phyloP scores from a whole-genome alignment of 1,140 invertebrate species.

The Cydia strobilella region DNA sequence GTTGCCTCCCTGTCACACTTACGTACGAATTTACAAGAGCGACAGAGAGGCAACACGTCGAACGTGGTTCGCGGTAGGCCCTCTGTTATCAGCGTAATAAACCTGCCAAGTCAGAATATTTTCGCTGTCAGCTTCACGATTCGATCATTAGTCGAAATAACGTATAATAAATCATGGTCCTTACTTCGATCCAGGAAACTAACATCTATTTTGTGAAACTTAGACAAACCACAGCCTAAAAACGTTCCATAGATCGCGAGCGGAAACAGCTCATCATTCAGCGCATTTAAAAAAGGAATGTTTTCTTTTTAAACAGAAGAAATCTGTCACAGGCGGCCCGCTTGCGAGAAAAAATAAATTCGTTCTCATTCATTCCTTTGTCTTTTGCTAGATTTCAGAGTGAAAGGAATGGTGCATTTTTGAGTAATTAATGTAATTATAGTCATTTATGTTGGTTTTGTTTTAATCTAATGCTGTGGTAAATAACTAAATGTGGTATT shows the following conservation, averaged over 20 bases:
- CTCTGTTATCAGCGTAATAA: no score
- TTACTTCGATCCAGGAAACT: not conserved
- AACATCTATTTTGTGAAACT: slow-evolving; percentile 16
- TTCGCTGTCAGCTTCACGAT: not conserved
- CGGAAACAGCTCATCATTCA: slow-evolving; percentile 29
- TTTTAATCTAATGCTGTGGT: not conserved
- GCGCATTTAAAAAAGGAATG: slow-evolving; percentile 27
- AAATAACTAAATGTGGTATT: no score
- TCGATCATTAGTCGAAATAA: not conserved
- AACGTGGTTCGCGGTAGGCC: no score
- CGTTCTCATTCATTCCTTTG: slow-evolving; percentile 18
- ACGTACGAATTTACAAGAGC: no score
- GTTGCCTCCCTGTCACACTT: no score
- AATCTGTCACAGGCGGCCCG: slow-evolving; percentile 10
- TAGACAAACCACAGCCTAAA: slow-evolving; percentile 21
- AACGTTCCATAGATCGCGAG: slow-evolving; percentile 21
- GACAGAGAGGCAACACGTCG: no score
- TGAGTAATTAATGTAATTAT: not conserved
- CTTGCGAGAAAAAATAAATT: slow-evolving; percentile 25
- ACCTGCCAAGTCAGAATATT: no score
- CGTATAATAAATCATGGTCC: not conserved
- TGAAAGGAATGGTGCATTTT: slow-evolving; percentile 2
- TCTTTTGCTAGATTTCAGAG: slow-evolving; percentile 9
- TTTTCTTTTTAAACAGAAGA: slow-evolving; percentile 30
- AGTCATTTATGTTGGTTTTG: not conserved